These are phyloP conservation scores for Gymnocephalus cernua DNA, from an alignment of 2,113 vertebrate species.

Conservation along the genomic window DNA sequence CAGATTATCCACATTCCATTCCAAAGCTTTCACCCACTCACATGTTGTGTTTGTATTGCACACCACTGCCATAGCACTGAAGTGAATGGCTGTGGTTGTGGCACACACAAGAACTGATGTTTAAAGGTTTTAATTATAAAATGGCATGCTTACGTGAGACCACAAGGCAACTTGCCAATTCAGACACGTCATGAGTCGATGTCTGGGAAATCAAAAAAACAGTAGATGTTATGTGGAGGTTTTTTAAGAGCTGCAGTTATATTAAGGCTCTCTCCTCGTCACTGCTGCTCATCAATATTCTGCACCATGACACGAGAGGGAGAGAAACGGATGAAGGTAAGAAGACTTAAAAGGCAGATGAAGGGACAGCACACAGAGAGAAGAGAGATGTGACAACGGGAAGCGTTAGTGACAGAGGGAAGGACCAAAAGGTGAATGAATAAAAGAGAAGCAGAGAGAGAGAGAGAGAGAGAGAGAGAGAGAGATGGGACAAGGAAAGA, in stretches of 20 bases:
- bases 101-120: not conserved
- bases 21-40: not conserved
- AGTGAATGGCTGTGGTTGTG: constrained; percentile 2
- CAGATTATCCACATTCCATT: not conserved
- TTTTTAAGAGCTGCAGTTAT: constrained; percentile 6
- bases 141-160: constrained; percentile 1
- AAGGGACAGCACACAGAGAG: constrained; percentile 38
- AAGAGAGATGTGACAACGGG: constrained; percentile 49
- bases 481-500: constrained; percentile 6
- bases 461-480: constrained; percentile 7
- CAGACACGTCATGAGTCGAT: not conserved
- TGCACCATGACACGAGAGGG: constrained; percentile 23
- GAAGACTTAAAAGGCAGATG: constrained; percentile 55
- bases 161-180: constrained; percentile 1
- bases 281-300: constrained; percentile 52
- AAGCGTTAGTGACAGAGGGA: constrained; percentile 39
- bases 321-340: constrained; percentile 40
- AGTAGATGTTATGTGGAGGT: not conserved
- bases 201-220: constrained; percentile 4
- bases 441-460: constrained; percentile 45
- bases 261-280: constrained; percentile 2
- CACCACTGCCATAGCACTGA: not conserved
- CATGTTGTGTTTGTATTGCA: not conserved
- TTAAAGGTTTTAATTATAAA: constrained; percentile 6
- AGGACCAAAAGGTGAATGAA: constrained; percentile 61